Evolutionary conservation across 1,140 invertebrate species (phyloP).

Genomic region (Pristionchus pacificus): DNA sequence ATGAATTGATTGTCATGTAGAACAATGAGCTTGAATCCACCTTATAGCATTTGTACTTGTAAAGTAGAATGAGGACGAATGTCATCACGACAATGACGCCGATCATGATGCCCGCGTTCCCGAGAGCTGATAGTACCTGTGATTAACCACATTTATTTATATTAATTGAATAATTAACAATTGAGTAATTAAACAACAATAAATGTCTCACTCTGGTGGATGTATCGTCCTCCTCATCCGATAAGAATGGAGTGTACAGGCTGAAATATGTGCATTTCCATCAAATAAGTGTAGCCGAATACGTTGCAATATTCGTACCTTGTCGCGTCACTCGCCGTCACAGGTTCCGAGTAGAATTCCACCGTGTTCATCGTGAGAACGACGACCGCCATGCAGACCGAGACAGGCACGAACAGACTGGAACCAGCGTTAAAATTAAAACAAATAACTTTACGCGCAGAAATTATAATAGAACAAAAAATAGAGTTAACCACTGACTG

Average conservation of each 20-base stretch:
- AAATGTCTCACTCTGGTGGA: constrained; percentile 65
- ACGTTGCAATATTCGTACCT: too few species aligned
- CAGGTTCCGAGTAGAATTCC: constrained; percentile 81
- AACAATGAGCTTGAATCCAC: constrained; percentile 57
- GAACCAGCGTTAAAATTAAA: too few species aligned
- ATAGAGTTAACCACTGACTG: too few species aligned
- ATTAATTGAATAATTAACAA: too few species aligned
- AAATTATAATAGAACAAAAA: too few species aligned
- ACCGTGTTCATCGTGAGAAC: constrained; percentile 90
- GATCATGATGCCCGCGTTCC: constrained; percentile 89
- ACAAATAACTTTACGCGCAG: too few species aligned
- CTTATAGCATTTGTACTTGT: constrained; percentile 92
- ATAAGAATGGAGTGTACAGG: constrained; percentile 94
- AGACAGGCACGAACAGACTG: constrained; percentile 89
- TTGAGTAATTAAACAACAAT: not conserved
- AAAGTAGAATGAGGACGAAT: constrained; percentile 82
- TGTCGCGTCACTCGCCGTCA: too few species aligned
- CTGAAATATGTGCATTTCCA: constrained; percentile 62
- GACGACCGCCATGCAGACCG: constrained; percentile 92
- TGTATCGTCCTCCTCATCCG: constrained; percentile 74
- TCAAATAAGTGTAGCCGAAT: too few species aligned
- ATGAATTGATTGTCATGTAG: constrained; percentile 35
- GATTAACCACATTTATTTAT: too few species aligned
- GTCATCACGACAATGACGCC: constrained; percentile 91
- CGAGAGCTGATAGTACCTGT: constrained; percentile 90